phyloP scores from a whole-genome alignment of 2,797 vertebrate species.

The Anableps anableps region DNA sequence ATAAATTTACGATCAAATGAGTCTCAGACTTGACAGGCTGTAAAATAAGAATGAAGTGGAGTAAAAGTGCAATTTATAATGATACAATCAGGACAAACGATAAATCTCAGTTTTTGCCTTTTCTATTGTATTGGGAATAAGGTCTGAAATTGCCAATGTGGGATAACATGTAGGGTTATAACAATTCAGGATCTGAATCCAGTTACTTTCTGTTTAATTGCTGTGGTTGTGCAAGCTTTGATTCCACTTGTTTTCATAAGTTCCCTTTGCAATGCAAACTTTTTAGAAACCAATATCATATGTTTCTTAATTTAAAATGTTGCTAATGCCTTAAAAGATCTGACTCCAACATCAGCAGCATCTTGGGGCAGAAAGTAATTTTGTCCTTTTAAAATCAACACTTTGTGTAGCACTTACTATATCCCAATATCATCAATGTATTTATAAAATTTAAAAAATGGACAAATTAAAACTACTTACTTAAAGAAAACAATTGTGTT shows the following conservation, averaged over 20 bases:
- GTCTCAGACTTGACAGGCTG: conserved; percentile 42
- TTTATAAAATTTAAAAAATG: background rate
- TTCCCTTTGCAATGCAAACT: no score
- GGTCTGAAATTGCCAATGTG: conserved; percentile 49
- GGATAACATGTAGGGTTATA: conserved; percentile 51
- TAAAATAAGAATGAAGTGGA: conserved; percentile 58
- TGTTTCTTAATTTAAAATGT: background rate
- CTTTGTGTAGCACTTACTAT: background rate
- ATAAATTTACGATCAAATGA: conserved; percentile 55
- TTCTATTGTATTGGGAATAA: conserved; percentile 51
- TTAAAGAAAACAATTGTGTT: background rate
- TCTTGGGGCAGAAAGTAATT: background rate
- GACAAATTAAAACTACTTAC: background rate
- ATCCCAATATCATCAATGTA: background rate
- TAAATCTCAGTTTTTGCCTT: conserved; percentile 50
- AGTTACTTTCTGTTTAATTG: conserved; percentile 42
- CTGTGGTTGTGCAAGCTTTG: conserved; percentile 2
- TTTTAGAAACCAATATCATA: background rate
- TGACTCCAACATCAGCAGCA: background rate
- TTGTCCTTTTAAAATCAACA: background rate
- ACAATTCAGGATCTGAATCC: conserved; percentile 50
- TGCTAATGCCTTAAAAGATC: background rate
- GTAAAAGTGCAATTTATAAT: conserved; percentile 61
- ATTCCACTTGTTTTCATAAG: background rate
- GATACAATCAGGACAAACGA: conserved; percentile 49